Evolutionary conservation across 2,113 vertebrate species (phyloP).

Genomic region (Petromus typicus): DNA sequence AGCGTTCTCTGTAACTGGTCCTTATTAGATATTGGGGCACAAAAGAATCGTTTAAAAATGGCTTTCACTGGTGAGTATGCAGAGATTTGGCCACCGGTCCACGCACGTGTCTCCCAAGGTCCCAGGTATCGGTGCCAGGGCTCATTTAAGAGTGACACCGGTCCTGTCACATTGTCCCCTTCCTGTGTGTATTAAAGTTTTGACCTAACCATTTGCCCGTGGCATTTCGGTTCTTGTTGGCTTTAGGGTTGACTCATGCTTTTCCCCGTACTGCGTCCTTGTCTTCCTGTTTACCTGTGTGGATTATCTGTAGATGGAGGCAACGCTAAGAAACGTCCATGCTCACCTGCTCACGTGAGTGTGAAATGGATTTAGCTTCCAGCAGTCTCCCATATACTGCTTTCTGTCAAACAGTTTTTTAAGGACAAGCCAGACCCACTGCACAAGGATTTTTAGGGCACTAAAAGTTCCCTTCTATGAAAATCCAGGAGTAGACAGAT

Average conservation of each 20-base stretch:
- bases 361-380: neutral
- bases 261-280: neutral
- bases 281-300: neutral
- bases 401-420: neutral
- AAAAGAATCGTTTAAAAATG: neutral
- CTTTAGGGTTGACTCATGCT: neutral
- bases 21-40: neutral
- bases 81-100: neutral
- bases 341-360: slow-evolving; percentile 24
- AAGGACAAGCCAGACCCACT: neutral
- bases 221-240: neutral
- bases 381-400: neutral
- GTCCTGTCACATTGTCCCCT: neutral
- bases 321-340: neutral
- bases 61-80: neutral
- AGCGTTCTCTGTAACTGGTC: neutral
- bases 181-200: neutral
- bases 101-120: neutral
- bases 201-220: neutral
- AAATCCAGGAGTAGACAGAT: neutral
- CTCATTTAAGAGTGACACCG: neutral
- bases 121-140: neutral
- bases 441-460: neutral
- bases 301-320: neutral
- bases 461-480: neutral